Base-by-base conservation (phyloP, 2,888 invertebrate species). In the Salticus scenicus region DNA sequence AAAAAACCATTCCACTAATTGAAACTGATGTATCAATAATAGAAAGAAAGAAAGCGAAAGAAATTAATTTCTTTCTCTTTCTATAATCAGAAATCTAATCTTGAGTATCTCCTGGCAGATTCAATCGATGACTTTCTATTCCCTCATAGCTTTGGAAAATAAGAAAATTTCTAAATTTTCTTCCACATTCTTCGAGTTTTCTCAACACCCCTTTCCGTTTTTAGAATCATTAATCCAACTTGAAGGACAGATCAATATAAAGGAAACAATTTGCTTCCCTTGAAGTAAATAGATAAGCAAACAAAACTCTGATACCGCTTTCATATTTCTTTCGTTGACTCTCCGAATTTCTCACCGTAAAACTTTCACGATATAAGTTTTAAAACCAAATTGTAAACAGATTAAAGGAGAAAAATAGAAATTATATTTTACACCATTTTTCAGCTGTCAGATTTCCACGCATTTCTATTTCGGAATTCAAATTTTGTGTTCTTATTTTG, bases 141-240 rank as follows among this genome's bases (percentile, higher is more conserved):
- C 24, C 24, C 57, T 24, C 24, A 24, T 20, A 24, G 57, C 24
- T 17, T 24, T 12, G 24, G 24, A 57, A 57, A 4, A n/a, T 24
- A 47, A 10, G 20, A 42, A 71, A 84, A 77, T 51, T 73, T 84
- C 77, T 78, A 84, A 84, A 78, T 84, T 84, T 78, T 73, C 69
- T 77, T 75, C 33, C 71, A 74, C 74, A 67, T 63, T 42, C 73
- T 42, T 69, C 63, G 41, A 67, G 83, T 84, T 84, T 73, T 76
- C 47, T 28, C 63, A 37, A 37, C 37, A 37, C 37, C 12, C 14
- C 24, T 27, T 79, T 72, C 66, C 57, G 67, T 28, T 47, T 66
- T 70, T 31, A 30, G 27, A 77, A 73, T 84, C 83, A 84, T 84
- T 84, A 84, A 84, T 84, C 77, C 77, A 67, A 24, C 24, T 1